Evolutionary conservation across 2,797 vertebrate genomes (phyloP).

Genomic region (Microctenopoma stevenorrisi): DNA sequence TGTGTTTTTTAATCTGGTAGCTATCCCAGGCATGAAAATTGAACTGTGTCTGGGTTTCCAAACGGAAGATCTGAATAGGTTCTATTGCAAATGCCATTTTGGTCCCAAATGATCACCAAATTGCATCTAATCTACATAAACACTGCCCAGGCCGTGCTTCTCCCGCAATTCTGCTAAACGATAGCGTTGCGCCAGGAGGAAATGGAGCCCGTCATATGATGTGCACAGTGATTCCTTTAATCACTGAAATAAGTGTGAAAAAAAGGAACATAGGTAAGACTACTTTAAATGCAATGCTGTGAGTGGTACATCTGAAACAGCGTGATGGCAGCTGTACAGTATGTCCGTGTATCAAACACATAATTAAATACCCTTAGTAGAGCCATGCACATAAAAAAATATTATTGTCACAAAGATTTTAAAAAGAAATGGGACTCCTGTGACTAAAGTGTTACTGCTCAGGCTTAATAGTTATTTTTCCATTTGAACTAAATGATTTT

Average conservation of each 20-base stretch:
- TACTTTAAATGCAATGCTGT: constrained; percentile 4
- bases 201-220: too few relatives aligned
- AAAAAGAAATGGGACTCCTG: constrained; percentile 1
- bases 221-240: too few relatives aligned
- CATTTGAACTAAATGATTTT: constrained; percentile 31
- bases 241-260: not conserved
- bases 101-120: too few relatives aligned
- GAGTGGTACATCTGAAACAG: not conserved
- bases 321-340: not conserved
- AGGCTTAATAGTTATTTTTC: constrained; percentile 31
- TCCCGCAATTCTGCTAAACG: too few relatives aligned
- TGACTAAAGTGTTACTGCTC: constrained; percentile 23
- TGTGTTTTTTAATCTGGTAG: too few relatives aligned
- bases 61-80: too few relatives aligned
- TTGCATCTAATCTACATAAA: too few relatives aligned
- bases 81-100: too few relatives aligned
- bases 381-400: not conserved
- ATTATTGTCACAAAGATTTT: constrained; percentile 16
- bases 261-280: not conserved
- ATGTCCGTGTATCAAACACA: not conserved
- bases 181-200: too few relatives aligned
- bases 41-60: too few relatives aligned
- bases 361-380: not conserved
- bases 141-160: too few relatives aligned
- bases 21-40: too few relatives aligned